phyloP scores from a whole-genome alignment of 2,888 invertebrate species.

The Sycophila texana region DNA sequence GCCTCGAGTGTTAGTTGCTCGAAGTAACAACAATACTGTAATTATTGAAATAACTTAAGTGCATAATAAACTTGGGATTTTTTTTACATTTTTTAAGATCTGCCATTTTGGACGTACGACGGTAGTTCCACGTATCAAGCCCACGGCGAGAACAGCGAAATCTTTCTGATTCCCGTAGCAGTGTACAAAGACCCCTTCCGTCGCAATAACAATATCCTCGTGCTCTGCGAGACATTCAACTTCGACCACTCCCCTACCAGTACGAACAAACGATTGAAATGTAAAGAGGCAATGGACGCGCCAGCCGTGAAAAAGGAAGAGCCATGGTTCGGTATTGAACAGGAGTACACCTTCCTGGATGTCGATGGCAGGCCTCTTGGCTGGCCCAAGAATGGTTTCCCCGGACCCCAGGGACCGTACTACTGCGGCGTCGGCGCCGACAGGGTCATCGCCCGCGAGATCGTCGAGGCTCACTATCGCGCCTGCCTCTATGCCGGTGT shows the following conservation, averaged over 20 bases:
- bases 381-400: slow-evolving; percentile 95
- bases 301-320: slow-evolving; percentile 82
- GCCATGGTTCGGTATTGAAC: slow-evolving; percentile 96
- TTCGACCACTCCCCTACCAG: slow-evolving; percentile 90
- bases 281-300: slow-evolving; percentile 84
- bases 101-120: slow-evolving; percentile 96
- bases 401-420: slow-evolving; percentile 97
- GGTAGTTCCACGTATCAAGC: slow-evolving; percentile 95
- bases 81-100: slow-evolving; percentile 77
- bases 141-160: slow-evolving; percentile 91
- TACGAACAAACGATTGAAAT: slow-evolving; percentile 85
- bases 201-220: slow-evolving; percentile 91
- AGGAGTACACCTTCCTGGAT: slow-evolving; percentile 93
- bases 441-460: slow-evolving; percentile 92
- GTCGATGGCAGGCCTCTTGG: slow-evolving; percentile 92
- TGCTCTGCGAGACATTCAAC: slow-evolving; percentile 93
- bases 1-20: too few species aligned
- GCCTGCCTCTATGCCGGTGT: slow-evolving; percentile 97
- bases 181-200: slow-evolving; percentile 96
- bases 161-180: slow-evolving; percentile 93
- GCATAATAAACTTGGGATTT: too few species aligned
- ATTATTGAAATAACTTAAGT: too few species aligned
- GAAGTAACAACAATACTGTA: too few species aligned
- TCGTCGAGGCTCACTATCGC: slow-evolving; percentile 96
- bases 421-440: slow-evolving; percentile 98